Conservation (phyloP, 1,140 invertebrate genomes). For the Pseudomyrmex concolor region DNA sequence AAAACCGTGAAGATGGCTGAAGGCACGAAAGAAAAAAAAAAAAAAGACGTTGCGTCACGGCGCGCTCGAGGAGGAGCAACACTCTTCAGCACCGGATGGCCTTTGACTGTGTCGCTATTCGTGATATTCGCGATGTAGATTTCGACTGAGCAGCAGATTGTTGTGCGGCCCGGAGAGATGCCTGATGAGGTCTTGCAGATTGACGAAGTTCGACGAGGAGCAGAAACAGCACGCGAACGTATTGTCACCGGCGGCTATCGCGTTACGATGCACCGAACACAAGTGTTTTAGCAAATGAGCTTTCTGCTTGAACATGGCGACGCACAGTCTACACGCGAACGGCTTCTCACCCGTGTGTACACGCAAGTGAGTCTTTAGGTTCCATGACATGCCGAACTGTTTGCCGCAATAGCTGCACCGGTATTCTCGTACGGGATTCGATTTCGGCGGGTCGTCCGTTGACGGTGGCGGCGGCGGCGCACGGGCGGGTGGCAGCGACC, state of each 20-base stretch:
- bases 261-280: conserved; percentile 93
- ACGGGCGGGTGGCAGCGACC: conserved; percentile 88
- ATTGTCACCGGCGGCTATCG: conserved; percentile 90
- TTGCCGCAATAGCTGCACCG: conserved; percentile 94
- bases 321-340: conserved; percentile 93
- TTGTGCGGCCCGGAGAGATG: conserved; percentile 94
- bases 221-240: conserved; percentile 94
- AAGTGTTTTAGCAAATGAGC: conserved; percentile 93
- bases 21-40: too few species aligned
- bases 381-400: conserved; percentile 96
- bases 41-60: conserved; percentile 51
- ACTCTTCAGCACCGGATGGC: conserved; percentile 71
- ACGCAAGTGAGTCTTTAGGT: conserved; percentile 93
- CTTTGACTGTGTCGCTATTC: conserved; percentile 85
- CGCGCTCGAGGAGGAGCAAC: conserved; percentile 56
- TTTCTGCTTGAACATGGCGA: conserved; percentile 95
- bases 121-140: conserved; percentile 86
- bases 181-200: conserved; percentile 92
- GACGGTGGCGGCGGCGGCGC: conserved; percentile 85
- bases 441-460: conserved; percentile 85
- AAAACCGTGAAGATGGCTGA: too few species aligned
- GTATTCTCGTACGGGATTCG: conserved; percentile 90
- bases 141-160: conserved; percentile 93
- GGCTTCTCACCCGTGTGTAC: conserved; percentile 95
- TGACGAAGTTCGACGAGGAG: conserved; percentile 92